A percentile compares a stretch with the other conserved stretches of the same genome.
Conservation (phyloP, 2,797 vertebrate species). For the Anguilla obscura region DNA sequence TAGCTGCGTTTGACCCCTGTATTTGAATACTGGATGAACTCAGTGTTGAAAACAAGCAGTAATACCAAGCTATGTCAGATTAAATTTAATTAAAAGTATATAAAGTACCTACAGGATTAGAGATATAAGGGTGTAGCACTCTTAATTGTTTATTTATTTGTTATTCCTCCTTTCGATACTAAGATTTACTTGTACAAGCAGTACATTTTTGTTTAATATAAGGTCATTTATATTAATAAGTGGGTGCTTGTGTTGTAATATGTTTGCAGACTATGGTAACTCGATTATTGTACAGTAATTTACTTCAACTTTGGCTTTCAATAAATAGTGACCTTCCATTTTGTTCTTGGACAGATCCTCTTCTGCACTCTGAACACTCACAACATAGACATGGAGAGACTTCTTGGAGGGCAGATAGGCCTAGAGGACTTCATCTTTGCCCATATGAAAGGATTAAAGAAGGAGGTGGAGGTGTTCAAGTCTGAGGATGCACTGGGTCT, state of each 20-base stretch:
- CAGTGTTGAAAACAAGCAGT: neutral
- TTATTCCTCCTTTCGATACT: no score
- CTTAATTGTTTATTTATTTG: no score
- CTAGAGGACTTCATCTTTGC: no score
- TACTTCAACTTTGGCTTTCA: neutral
- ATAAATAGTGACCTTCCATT: neutral
- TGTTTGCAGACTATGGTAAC: neutral
- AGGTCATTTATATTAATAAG: neutral
- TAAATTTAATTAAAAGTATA: neutral
- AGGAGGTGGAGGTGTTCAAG: slow-evolving; percentile 88
- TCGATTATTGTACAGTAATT: neutral
- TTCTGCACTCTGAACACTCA: no score
- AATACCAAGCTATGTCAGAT: neutral
- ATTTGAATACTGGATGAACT: neutral
- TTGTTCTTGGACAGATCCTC: slow-evolving; percentile 30
- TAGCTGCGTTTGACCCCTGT: neutral
- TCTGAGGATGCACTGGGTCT: slow-evolving; percentile 88
- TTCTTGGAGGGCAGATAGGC: no score
- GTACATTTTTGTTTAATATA: neutral
- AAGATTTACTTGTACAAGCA: neutral
- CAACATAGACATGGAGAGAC: no score
- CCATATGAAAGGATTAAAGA: slow-evolving; percentile 75
- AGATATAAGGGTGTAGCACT: no score
- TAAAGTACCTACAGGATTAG: no score
- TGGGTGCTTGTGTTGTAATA: neutral